A percentile compares a stretch with the other conserved stretches of the same genome.
Conservation (phyloP, 1,140 invertebrate species). For the Medauroidea extradentata region DNA sequence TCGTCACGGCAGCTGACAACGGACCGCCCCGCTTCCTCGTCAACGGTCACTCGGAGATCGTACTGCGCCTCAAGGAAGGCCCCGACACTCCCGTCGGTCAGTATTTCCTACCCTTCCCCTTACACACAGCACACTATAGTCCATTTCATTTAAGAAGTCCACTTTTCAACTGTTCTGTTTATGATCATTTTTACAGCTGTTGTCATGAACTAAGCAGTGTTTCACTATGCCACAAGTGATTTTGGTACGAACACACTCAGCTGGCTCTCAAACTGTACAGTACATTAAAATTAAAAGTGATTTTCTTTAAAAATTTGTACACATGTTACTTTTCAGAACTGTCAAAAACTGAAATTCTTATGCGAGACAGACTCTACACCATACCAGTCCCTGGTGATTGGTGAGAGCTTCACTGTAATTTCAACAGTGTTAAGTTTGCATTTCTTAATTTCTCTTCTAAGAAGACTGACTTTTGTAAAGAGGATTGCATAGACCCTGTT, state of each 20-base stretch:
- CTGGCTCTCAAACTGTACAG: no score
- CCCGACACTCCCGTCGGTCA: slow-evolving; percentile 79
- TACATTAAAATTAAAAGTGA: no score
- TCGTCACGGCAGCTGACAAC: slow-evolving; percentile 53
- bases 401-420: background rate
- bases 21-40: slow-evolving; percentile 77
- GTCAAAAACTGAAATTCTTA: no score
- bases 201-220: background rate
- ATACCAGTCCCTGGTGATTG: background rate
- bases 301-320: no score
- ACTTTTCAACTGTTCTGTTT: no score
- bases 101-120: slow-evolving; percentile 39
- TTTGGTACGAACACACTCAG: no score
- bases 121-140: background rate
- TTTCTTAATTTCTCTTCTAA: no score
- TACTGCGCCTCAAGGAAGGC: slow-evolving; percentile 81
- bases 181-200: background rate
- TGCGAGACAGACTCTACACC: no score
- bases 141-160: background rate
- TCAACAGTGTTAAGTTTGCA: no score
- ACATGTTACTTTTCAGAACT: no score
- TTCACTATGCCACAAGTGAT: background rate
- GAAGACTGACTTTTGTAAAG: no score
- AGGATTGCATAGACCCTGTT: no score
- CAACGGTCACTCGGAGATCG: slow-evolving; percentile 83